Evolutionary conservation across 2,797 vertebrate species (phyloP), one percentile per base, ranked within the genome.

Genomic region (Mallotus villosus): DNA sequence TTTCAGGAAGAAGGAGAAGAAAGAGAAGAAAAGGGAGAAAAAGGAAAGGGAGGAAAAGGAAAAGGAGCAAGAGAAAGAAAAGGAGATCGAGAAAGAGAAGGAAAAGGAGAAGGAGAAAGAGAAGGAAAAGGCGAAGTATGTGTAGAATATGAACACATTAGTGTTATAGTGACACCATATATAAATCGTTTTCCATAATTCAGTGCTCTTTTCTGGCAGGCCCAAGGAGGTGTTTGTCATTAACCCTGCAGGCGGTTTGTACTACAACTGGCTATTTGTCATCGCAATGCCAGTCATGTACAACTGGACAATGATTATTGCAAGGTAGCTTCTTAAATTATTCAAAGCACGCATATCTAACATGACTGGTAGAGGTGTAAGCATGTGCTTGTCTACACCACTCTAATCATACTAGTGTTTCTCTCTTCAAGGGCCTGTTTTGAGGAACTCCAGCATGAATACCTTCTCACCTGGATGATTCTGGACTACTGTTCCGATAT

Each of bases 251-350:
- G 95, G 95, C 85, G 95, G 93, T 78, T 77, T 86, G 3, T 99
- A 98, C 84, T 98, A 99, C 89, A 93, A 97, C 79, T 99, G 97
- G 97, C 86, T 99, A 70, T 94, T 97, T 69, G 88, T 97, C 82
- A 98, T 99, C 86, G 94, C 96, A 24, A 25, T 98, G 64, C 97
- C 97, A 16, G 96, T 98, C 79, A 98, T 98, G 97, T 99, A 99
- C 92, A 99, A 99, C 85, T 99, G 97, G 97, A 97, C 95, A 55
- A 93, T 96, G 91, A 90, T 99, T 78, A 96, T 99, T 57, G 97
- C 96, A 79, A 96, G 97, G 97, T 99, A 87, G 92, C 66, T 32
- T 8, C 14, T 4, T 34, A n/a, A 49, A 14, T 58, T 14, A 16
- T 9, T 25, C 19, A 17, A n/a, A 55, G 51, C 16, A 55, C 19